Evolutionary conservation across 2,113 vertebrate species (phyloP).

Genomic region (Syngnathus typhle): DNA sequence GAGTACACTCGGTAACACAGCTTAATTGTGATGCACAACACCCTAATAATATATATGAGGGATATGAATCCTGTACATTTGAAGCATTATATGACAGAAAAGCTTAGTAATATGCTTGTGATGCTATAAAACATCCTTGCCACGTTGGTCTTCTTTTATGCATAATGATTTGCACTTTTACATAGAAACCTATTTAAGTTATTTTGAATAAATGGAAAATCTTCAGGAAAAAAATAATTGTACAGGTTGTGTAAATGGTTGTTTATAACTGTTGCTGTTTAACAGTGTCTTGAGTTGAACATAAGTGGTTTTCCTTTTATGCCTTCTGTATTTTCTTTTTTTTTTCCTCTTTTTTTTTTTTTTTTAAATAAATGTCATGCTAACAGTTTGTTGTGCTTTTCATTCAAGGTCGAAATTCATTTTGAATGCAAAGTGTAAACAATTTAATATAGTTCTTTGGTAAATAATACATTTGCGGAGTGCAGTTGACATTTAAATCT

Average conservation of each 20-base stretch:
- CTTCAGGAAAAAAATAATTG: conserved; percentile 60
- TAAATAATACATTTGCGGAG: not conserved
- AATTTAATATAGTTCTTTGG: not conserved
- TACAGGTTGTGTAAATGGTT: conserved; percentile 76
- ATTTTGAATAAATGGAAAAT: conserved; percentile 67
- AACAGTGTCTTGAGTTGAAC: conserved; percentile 59
- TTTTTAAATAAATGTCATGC: conserved; percentile 70
- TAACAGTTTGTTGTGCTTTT: conserved; percentile 32
- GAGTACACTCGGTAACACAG: conserved; percentile 35
- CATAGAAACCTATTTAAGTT: conserved; percentile 77
- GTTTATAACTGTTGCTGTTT: conserved; percentile 73
- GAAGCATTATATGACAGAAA: conserved; percentile 23
- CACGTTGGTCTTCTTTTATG: conserved; percentile 51
- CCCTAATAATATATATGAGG: conserved; percentile 17
- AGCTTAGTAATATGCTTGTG: conserved; percentile 35
- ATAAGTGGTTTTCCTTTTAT: conserved; percentile 61
- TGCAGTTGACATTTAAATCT: not conserved
- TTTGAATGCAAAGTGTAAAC: not conserved
- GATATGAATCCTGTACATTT: conserved; percentile 16
- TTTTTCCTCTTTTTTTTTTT: conserved; percentile 41
- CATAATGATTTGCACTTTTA: conserved; percentile 77
- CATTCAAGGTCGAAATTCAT: not conserved
- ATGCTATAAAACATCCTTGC: conserved; percentile 37
- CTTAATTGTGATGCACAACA: conserved; percentile 26
- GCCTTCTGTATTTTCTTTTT: conserved; percentile 46